Evolutionary conservation across 2,113 vertebrate genomes (phyloP), one percentile per base, ranked within the genome.

Genomic region (Paracyprichromis sp.): DNA sequence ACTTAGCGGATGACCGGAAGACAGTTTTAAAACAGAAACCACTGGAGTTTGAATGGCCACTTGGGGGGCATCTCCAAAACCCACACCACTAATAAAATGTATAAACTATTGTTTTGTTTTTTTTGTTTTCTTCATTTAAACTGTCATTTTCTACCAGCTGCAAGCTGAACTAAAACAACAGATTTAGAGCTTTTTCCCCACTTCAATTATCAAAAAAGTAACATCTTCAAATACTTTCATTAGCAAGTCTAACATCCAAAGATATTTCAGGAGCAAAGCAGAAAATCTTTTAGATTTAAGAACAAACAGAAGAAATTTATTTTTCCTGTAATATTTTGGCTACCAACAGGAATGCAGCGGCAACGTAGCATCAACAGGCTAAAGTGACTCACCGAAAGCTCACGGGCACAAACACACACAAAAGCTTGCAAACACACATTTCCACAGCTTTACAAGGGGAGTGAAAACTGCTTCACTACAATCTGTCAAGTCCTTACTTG

Each of bases 401-500:
- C 7, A 34, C 6, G 24, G 45, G 43, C 36, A 86, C 21, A 45
- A 38, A 87, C 34, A 76, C 76, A 66, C 3, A 14, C 13, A 61
- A 10, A 47, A 19, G 19, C 17, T 34, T 61, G n/a, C 31, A 78
- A n/a, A 38, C 34, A 56, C 45, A 82, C 26, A 76, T 83, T 57
- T 90, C 83, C 71, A 45, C 24, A 80, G 80, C 84, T 90, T 85
- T 78, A 86, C 57, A 69, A 40, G 19, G 2, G 45, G 50, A 54
- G 57, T 43, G 9, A 89, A 84, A 87, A 61, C 31, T 9, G 57
- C 54, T 21, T 87, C 21, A 69, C 53, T 21, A 8, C 45, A 19
- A 17, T 80, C 43, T 29, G 83, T 87, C 80, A 87, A 66, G 83
- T 86, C 80, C 57, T 88, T 57, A 45, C 87, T 83, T 86, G 80